Evolutionary conservation across 2,888 invertebrate species (phyloP).

Genomic region (Pseudococcus longispinus): DNA sequence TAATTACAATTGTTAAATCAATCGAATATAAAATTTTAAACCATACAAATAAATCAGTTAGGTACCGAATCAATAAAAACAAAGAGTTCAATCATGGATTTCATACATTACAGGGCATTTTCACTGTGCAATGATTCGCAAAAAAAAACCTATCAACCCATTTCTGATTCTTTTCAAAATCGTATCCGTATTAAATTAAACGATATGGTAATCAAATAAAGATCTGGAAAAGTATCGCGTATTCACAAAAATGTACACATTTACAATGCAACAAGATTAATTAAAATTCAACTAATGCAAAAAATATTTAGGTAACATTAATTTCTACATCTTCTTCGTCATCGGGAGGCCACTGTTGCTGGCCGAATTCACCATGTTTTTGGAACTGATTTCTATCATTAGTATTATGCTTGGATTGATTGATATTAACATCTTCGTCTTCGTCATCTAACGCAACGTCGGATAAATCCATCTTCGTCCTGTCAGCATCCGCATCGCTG

Average conservation of each 20-base stretch:
- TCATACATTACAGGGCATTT: neutral
- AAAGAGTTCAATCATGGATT: no score
- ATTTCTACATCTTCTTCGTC: slow-evolving; percentile 53
- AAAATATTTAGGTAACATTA: slow-evolving; percentile 50
- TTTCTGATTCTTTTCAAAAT: neutral
- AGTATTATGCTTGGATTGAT: neutral
- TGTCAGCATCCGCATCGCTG: slow-evolving; percentile 71
- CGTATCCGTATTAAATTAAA: neutral
- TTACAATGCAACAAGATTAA: neutral
- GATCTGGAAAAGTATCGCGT: neutral
- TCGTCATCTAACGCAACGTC: slow-evolving; percentile 52
- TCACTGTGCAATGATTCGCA: neutral
- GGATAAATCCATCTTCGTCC: slow-evolving; percentile 51
- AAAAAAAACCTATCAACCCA: neutral
- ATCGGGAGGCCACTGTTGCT: slow-evolving; percentile 44
- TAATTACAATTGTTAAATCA: neutral
- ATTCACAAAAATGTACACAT: slow-evolving; percentile 14
- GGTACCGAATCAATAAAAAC: neutral
- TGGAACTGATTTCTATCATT: slow-evolving; percentile 12
- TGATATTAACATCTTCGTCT: slow-evolving; percentile 36
- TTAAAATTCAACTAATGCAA: slow-evolving; percentile 39
- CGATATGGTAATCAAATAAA: slow-evolving; percentile 37
- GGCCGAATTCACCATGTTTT: neutral
- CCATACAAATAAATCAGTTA: neutral
- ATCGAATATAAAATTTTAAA: neutral